These are phyloP conservation scores for Promerops cafer DNA, from an alignment of 2,113 vertebrate genomes.

Conservation along the genomic window DNA sequence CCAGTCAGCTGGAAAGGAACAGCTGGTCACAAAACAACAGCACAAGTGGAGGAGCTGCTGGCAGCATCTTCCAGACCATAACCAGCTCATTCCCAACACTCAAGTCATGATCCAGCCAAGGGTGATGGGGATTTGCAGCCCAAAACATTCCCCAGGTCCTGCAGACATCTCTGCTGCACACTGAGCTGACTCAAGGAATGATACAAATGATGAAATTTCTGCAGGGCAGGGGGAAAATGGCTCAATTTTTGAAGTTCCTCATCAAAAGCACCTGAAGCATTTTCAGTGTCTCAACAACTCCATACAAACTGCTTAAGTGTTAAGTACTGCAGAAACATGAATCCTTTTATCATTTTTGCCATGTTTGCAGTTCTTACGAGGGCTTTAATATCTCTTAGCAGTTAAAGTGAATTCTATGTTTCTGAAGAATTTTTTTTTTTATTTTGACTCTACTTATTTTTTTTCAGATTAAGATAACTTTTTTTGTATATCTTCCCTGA, in stretches of 20 bases:
- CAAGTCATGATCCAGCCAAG: background rate
- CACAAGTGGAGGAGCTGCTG: background rate
- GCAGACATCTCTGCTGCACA: background rate
- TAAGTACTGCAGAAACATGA: background rate
- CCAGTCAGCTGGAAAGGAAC: background rate
- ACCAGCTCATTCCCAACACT: background rate
- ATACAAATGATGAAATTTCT: background rate
- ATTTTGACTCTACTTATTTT: background rate
- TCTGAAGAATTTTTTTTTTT: background rate
- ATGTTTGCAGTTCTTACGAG: background rate
- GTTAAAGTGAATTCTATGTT: background rate
- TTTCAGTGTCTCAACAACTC: background rate
- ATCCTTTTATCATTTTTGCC: background rate
- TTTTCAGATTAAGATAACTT: background rate
- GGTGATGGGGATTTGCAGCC: background rate
- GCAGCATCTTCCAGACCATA: background rate
- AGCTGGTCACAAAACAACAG: background rate
- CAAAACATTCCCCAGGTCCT: background rate
- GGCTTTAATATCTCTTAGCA: background rate
- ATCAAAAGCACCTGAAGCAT: background rate
- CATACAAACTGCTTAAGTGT: background rate
- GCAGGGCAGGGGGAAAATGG: background rate
- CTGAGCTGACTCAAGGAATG: background rate
- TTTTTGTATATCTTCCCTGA: background rate
- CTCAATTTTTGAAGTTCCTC: background rate